These are phyloP conservation scores for Lycaon pictus DNA, from an alignment of 2,113 vertebrate genomes.

Conservation along the genomic window DNA sequence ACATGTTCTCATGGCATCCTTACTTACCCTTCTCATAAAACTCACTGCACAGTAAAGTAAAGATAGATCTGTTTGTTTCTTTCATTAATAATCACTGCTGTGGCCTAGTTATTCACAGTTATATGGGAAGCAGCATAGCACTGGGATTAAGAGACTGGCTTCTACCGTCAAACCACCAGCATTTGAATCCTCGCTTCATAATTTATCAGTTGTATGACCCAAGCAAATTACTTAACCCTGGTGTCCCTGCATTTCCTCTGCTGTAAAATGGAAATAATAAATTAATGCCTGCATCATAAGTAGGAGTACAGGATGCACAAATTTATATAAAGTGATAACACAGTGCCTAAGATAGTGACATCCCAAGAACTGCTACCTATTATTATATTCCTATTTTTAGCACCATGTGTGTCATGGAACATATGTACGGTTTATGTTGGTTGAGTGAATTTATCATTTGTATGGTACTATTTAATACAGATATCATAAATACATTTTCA, in stretches of 20 bases:
- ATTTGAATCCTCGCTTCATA: conserved; percentile 43
- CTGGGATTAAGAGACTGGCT: neutral
- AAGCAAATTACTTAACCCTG: conserved; percentile 53
- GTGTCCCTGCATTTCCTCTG: conserved; percentile 35
- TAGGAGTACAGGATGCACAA: neutral
- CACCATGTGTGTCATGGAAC: neutral
- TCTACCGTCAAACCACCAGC: conserved; percentile 51
- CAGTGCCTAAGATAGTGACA: neutral
- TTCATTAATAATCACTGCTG: neutral
- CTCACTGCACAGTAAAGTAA: neutral
- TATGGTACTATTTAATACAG: neutral
- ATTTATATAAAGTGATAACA: neutral
- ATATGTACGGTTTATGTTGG: neutral
- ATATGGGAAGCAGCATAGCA: neutral
- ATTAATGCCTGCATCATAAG: neutral
- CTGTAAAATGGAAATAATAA: neutral
- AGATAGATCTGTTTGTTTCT: neutral
- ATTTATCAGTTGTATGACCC: conserved; percentile 23
- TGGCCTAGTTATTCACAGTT: conserved; percentile 1
- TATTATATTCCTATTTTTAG: neutral
- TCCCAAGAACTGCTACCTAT: neutral
- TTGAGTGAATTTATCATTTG: neutral
- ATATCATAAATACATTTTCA: neutral
- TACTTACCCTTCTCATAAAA: neutral
- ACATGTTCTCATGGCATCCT: neutral